Evolutionary conservation across 2,113 vertebrate genomes (phyloP), one percentile per base, ranked within the genome.

Genomic region (Limnothrissa miodon): DNA sequence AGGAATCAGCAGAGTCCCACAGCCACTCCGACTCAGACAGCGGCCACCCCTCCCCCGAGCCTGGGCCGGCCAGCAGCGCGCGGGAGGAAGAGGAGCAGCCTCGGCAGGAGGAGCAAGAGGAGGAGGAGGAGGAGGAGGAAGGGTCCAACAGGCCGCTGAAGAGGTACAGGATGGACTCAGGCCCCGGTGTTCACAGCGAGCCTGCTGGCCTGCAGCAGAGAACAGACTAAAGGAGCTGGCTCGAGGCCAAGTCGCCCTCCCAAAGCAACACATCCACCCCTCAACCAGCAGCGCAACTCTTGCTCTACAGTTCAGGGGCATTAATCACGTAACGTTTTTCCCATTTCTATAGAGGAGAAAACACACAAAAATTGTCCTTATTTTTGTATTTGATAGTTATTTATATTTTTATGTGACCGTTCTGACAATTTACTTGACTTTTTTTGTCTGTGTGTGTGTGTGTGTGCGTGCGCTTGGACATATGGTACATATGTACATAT

Each of bases 351-450:
- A 74, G 66, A 74, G 66, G 66, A 74, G 66, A 74, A 74, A 74
- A 39, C 25, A 23, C 90, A 87, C 86, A 89, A 89, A 89, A 89
- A 88, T 53, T 87, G 90, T 92, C 90, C 88, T 87, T 95, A 95
- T 95, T 95, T 95, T 95, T 95, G 90, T 95, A 95, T 91, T 85
- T 87, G 81, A 94, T 92, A 94, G 90, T 93, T 95, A 94, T 94
- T 94, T 95, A 94, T 95, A 94, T 95, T 94, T 95, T 91, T 91
- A 89, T 92, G 88, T 85, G 79, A 89, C 80, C 82, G 84, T 88
- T 81, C 86, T 81, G 84, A 79, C 66, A 85, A 84, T 84, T 39
- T 45, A 1, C 59, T 33, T 74, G 66, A 74, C 66, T 66, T 11
- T 10, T 10, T 74, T n/a, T 66, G 8, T 74, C 29, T 74, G 29